Percentiles rank a stretch among this genome's conserved stretches.
These are phyloP conservation scores for Chrysemys picta DNA, from an alignment of 2,113 vertebrate species.

Conservation along the genomic window DNA sequence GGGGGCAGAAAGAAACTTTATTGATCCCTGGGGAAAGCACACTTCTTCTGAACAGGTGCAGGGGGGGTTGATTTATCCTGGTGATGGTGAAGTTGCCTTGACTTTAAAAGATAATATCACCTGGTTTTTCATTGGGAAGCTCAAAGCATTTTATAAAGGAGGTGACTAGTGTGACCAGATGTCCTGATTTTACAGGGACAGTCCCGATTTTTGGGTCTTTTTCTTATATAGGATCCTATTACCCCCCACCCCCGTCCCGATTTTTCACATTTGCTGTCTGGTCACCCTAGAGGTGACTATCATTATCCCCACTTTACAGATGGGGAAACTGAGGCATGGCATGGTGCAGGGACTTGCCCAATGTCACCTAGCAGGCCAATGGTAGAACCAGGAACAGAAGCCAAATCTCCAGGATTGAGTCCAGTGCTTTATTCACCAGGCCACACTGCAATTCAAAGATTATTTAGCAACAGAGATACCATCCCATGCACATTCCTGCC, in stretches of 20 bases:
- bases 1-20: accelerated
- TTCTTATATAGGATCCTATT: too few relatives aligned
- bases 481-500: accelerated
- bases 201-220: too few relatives aligned
- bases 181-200: too few relatives aligned
- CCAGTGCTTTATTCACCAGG: neutral
- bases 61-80: neutral
- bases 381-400: neutral
- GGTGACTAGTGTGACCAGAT: too few relatives aligned
- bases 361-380: neutral
- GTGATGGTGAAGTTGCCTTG: neutral
- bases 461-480: neutral
- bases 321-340: neutral
- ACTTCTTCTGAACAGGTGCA: neutral
- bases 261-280: too few relatives aligned
- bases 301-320: neutral
- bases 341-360: neutral
- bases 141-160: neutral
- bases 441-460: neutral
- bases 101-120: neutral
- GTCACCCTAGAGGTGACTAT: neutral
- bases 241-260: too few relatives aligned
- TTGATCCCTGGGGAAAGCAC: neutral
- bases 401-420: neutral
- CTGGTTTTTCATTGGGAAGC: neutral